phyloP scores from a whole-genome alignment of 2,888 invertebrate genomes.

The Pterostichus niger region DNA sequence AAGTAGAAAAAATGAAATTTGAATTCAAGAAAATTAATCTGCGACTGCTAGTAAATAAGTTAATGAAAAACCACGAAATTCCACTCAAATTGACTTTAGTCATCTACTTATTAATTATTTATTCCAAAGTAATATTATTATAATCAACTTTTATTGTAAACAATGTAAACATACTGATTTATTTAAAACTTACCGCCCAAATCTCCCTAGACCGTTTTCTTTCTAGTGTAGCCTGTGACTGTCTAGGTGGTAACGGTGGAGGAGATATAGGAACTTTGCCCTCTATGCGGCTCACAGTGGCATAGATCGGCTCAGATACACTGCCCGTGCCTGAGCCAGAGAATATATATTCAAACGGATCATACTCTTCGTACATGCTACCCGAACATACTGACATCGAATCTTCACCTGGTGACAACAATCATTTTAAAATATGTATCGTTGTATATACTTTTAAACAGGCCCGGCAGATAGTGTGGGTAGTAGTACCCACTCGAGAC shows the following conservation, averaged over 20 bases:
- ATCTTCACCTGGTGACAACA: slow-evolving; percentile 74
- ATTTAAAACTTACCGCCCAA: slow-evolving; percentile 71
- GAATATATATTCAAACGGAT: slow-evolving; percentile 89
- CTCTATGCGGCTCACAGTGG: slow-evolving; percentile 82
- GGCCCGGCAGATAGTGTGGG: too few relatives aligned
- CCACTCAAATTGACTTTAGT: too few relatives aligned
- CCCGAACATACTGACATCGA: slow-evolving; percentile 81
- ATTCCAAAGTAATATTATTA: too few relatives aligned
- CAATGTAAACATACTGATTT: too few relatives aligned
- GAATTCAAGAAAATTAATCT: too few relatives aligned
- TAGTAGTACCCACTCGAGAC: too few relatives aligned
- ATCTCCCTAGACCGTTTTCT: slow-evolving; percentile 73
- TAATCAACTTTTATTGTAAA: too few relatives aligned
- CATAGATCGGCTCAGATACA: slow-evolving; percentile 84
- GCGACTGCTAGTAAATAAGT: too few relatives aligned
- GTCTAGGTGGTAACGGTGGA: slow-evolving; percentile 80
- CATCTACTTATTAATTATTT: too few relatives aligned
- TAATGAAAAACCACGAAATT: too few relatives aligned
- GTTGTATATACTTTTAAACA: too few relatives aligned
- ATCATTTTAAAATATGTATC: slow-evolving; percentile 12
- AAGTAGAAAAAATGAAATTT: too few relatives aligned
- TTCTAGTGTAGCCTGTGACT: slow-evolving; percentile 78
- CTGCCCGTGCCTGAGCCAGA: slow-evolving; percentile 82
- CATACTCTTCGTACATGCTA: slow-evolving; percentile 87
- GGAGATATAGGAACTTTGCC: slow-evolving; percentile 78